phyloP scores from a whole-genome alignment of 2,797 vertebrate genomes.

The Nyctalus aviator region DNA sequence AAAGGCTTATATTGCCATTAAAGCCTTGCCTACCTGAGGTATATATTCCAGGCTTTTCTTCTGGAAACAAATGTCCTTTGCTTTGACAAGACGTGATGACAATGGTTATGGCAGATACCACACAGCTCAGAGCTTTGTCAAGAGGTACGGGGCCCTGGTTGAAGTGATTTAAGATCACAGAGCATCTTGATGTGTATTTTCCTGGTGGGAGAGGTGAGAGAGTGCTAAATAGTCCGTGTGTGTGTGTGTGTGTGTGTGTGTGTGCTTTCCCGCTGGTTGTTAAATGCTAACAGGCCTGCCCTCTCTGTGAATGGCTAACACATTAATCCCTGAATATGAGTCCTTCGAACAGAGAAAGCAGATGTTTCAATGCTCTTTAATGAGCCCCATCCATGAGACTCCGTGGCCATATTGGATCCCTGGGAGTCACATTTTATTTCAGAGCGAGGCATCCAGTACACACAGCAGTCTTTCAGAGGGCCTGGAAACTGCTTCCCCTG shows the following conservation, averaged over 20 bases:
- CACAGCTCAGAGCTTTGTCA: constrained; percentile 47
- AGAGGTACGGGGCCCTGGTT: neutral
- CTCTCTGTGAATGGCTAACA: constrained; percentile 53
- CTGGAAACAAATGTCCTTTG: constrained; percentile 45
- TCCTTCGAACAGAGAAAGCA: constrained; percentile 63
- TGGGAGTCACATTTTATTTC: constrained; percentile 57
- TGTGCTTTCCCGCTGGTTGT: neutral
- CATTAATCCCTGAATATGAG: constrained; percentile 33
- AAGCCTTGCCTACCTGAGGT: constrained; percentile 42
- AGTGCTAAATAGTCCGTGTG: neutral
- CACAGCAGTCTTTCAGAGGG: neutral
- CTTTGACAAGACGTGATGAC: constrained; percentile 65
- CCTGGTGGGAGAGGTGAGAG: neutral
- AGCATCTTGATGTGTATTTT: constrained; percentile 28
- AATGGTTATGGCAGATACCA: constrained; percentile 30
- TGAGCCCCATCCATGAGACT: constrained; percentile 68
- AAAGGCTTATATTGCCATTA: constrained; percentile 77
- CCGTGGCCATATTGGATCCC: neutral
- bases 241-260: neutral
- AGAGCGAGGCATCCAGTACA: neutral
- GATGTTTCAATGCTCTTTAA: constrained; percentile 79
- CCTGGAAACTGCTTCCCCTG: neutral
- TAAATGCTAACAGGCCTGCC: neutral
- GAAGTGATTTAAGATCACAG: constrained; percentile 55
- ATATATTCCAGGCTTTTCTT: constrained; percentile 62